Conservation (phyloP, 2,888 invertebrate species). For the Caradrina kadenii region DNA sequence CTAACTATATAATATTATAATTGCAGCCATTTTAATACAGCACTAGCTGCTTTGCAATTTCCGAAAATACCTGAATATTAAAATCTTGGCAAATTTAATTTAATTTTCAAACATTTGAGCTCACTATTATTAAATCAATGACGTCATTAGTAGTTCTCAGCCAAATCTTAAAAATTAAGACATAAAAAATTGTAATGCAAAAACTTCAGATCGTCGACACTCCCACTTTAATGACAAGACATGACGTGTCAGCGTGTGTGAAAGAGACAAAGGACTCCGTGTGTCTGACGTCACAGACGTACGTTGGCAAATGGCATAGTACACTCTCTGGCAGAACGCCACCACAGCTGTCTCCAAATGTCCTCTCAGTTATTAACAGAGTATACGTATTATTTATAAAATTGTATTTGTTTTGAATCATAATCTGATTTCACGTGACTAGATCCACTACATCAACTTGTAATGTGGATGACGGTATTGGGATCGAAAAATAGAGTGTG, state of each 20-base stretch:
- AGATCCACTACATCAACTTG: constrained; percentile 58
- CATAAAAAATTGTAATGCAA: constrained; percentile 21
- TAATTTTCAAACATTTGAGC: neutral
- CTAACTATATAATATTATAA: neutral
- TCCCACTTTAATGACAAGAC: constrained; percentile 54
- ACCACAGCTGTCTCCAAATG: constrained; percentile 80
- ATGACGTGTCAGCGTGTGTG: constrained; percentile 50
- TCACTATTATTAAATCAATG: neutral
- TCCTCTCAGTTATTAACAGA: constrained; percentile 80
- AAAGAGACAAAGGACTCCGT: constrained; percentile 40
- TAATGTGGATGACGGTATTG: constrained; percentile 50
- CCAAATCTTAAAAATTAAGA: constrained; percentile 17
- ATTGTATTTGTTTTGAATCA: constrained; percentile 87
- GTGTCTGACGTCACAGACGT: constrained; percentile 69
- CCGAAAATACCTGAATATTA: neutral
- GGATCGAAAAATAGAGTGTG: constrained; percentile 45
- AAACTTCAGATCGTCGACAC: constrained; percentile 36
- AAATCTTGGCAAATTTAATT: neutral
- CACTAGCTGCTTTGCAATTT: neutral
- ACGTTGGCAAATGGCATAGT: constrained; percentile 75
- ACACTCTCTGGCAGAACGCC: constrained; percentile 81
- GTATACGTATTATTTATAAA: constrained; percentile 82
- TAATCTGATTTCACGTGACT: constrained; percentile 77
- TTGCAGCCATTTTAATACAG: neutral
- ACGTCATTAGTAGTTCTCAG: neutral